Base-by-base conservation (phyloP, 2,888 invertebrate genomes). In the Pristionchus arcanus region DNA sequence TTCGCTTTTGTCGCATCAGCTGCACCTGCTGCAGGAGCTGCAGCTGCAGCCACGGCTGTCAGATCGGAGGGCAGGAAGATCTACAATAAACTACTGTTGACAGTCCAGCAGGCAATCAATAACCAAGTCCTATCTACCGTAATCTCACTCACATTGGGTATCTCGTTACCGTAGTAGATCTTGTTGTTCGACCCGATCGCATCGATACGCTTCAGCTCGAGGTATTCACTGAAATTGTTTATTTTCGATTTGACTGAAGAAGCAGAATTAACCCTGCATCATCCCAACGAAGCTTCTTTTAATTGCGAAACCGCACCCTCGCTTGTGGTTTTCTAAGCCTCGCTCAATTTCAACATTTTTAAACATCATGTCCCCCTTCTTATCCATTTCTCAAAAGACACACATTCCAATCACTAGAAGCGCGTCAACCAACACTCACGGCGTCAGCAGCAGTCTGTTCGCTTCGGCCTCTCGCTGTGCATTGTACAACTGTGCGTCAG, bases 401-500 rank as follows among this genome's bases (percentile, higher is more conserved):
- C 21, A 0, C 59, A 9, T 55, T 21, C 2, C 59, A 59, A 59
- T n/a, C 25, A 71, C 71, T 16, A 71, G 11, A 16, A 71, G 16
- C 19, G 31, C 31, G 37, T 34, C 31, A 37, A n/a, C 28, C 15
- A n/a, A n/a, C 37, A 83, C 83, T 49, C 83, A 88, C 88, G 53
- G 53, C 31, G 94, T 98, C 97, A 2, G 97, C 97, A 94, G 90
- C 74, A 85, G 55, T 25, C 66, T 0, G 19, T 90, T 85, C 28
- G 71, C 90, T 42, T 97, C 97, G 0, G 97, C 97, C 95, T 97
- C 96, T 95, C 96, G 97, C 93, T 97, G 96, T 90, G 97, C 96
- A 94, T 97, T 97, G 95, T 98, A 98, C 95, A 96, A 97, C 90
- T 97, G 97, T 2, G 97, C 97, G 95, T 98, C 97, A 0, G 97